Percentiles rank a stretch among this genome's conserved stretches.
These are phyloP conservation scores for Gymnopithys bicolor DNA, from an alignment of 2,797 vertebrate species.

Conservation along the genomic window DNA sequence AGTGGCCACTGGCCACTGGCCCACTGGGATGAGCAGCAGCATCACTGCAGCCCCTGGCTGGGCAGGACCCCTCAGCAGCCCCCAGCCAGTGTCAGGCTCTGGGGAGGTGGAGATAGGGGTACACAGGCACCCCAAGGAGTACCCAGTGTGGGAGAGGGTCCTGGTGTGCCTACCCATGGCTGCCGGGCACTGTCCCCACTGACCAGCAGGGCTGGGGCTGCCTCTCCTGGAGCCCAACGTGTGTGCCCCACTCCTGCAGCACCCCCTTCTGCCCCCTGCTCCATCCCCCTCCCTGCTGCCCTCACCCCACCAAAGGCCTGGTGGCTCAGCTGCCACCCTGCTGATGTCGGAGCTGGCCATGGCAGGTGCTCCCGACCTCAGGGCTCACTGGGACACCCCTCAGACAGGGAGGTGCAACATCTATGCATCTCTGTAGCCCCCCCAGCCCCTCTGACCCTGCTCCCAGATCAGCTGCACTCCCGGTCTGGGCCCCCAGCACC, in stretches of 20 bases:
- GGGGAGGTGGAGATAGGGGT: too few relatives aligned
- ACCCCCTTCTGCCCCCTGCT: fast-evolving
- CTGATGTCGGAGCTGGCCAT: background rate
- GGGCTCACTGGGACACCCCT: background rate
- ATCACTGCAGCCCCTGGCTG: background rate
- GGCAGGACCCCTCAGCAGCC: background rate
- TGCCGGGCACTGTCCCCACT: background rate
- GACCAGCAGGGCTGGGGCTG: background rate
- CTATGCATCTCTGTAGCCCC: background rate
- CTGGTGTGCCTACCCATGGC: fast-evolving
- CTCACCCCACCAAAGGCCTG: background rate
- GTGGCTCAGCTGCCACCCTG: background rate
- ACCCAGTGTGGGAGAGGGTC: fast-evolving
- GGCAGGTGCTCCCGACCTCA: fast-evolving
- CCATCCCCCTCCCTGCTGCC: background rate
- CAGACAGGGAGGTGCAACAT: too few relatives aligned
- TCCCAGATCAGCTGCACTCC: background rate
- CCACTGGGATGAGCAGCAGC: background rate
- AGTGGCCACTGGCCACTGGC: background rate
- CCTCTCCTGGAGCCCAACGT: background rate
- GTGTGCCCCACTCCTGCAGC: background rate
- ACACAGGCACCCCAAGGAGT: fast-evolving
- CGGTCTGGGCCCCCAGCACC: too few relatives aligned
- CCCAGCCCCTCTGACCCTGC: background rate
- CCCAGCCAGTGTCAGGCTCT: fast-evolving